A percentile compares a stretch with the other conserved stretches of the same genome.
Evolutionary conservation across 2,888 invertebrate species (phyloP).

Genomic region (Sarcophaga caerulescens): DNA sequence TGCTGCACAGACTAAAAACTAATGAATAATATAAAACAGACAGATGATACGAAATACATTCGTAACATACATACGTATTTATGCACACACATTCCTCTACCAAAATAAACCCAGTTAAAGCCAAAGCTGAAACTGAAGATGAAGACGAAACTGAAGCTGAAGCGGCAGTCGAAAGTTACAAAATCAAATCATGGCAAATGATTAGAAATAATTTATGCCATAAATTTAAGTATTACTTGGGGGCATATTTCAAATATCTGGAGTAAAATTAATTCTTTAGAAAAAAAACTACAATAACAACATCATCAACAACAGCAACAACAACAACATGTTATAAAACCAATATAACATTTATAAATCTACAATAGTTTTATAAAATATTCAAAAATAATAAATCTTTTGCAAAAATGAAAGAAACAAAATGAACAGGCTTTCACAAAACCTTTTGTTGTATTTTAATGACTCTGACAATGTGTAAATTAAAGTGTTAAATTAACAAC

Average conservation of each 20-base stretch:
- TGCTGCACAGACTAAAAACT: not conserved
- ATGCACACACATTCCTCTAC: not conserved
- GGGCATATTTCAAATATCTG: slow-evolving; percentile 50
- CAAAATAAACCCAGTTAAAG: not conserved
- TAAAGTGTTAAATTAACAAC: not conserved
- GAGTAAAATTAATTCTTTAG: slow-evolving; percentile 32
- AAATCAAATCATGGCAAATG: slow-evolving; percentile 54
- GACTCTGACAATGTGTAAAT: not conserved
- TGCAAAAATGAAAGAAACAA: not conserved
- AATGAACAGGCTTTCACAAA: not conserved
- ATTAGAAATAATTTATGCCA: slow-evolving; percentile 64
- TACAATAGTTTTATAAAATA: not conserved
- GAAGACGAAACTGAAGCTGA: too few relatives aligned
- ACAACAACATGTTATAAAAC: not conserved
- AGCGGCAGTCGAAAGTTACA: not conserved
- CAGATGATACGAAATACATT: not conserved
- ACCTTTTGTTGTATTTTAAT: not conserved
- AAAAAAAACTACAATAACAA: not conserved
- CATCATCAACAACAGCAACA: not conserved
- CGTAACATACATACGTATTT: not conserved
- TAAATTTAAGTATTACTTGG: slow-evolving; percentile 55
- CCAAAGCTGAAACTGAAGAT: not conserved
- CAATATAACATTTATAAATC: not conserved
- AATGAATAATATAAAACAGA: too few relatives aligned
- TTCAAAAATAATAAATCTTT: not conserved